phyloP scores from a whole-genome alignment of 2,113 vertebrate genomes.

The Sapajus apella region DNA sequence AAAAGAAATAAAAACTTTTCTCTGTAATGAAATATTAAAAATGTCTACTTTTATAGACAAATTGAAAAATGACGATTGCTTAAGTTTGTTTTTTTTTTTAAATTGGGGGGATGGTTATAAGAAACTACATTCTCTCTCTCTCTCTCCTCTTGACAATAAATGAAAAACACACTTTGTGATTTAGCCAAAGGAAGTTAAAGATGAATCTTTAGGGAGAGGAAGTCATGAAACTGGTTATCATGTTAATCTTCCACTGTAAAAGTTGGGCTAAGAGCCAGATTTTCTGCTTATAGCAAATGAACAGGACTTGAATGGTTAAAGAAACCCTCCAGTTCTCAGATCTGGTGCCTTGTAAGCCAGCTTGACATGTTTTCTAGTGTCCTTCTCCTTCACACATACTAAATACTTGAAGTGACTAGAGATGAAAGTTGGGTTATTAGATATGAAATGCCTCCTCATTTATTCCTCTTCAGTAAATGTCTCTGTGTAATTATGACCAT shows the following conservation, averaged over 20 bases:
- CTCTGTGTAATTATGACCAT: not conserved
- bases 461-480: slow-evolving; percentile 5
- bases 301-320: slow-evolving; percentile 66
- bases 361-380: slow-evolving; percentile 53
- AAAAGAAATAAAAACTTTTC: slow-evolving; percentile 62
- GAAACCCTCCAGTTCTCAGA: not conserved
- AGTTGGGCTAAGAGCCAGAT: slow-evolving; percentile 41
- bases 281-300: slow-evolving; percentile 31
- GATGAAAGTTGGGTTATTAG: slow-evolving; percentile 50
- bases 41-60: slow-evolving; percentile 64
- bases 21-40: slow-evolving; percentile 60
- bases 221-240: slow-evolving; percentile 53
- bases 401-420: slow-evolving; percentile 39
- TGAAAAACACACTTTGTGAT: slow-evolving; percentile 71
- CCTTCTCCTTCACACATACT: slow-evolving; percentile 46
- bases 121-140: slow-evolving; percentile 6
- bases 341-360: slow-evolving; percentile 1
- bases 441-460: slow-evolving; percentile 22
- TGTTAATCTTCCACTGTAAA: slow-evolving; percentile 55
- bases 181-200: slow-evolving; percentile 72
- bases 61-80: slow-evolving; percentile 62
- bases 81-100: not conserved
- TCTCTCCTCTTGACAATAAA: slow-evolving; percentile 55
- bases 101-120: slow-evolving; percentile 30
- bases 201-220: slow-evolving; percentile 68